These are phyloP conservation scores for Takifugu ocellatus DNA, from an alignment of 2,797 vertebrate species.

Conservation along the genomic window DNA sequence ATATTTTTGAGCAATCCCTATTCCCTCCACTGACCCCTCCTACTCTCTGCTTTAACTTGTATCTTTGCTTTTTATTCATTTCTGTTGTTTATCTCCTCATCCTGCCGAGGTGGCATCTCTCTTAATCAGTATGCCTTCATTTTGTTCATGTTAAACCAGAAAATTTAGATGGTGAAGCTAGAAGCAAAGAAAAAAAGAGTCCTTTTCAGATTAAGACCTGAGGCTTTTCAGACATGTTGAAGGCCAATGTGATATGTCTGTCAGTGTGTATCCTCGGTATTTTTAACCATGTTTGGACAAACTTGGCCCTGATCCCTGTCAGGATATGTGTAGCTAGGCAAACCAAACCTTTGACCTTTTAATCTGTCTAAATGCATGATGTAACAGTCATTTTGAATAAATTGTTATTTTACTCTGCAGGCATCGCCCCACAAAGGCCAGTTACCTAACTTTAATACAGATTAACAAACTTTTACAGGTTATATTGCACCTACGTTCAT, in stretches of 20 bases:
- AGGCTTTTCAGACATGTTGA: constrained; percentile 11
- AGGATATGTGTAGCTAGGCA: constrained; percentile 47
- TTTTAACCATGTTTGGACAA: constrained; percentile 73
- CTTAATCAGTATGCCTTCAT: constrained; percentile 11
- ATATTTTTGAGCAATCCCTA: constrained; percentile 45
- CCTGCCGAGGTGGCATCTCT: not conserved
- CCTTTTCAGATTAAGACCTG: constrained; percentile 21
- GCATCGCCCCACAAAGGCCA: constrained; percentile 45
- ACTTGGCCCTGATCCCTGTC: constrained; percentile 25
- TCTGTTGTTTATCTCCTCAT: constrained; percentile 13
- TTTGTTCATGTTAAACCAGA: constrained; percentile 12
- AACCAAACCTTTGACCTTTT: constrained; percentile 59
- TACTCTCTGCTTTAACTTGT: constrained; percentile 5
- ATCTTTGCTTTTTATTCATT: constrained; percentile 12
- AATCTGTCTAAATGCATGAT: constrained; percentile 68
- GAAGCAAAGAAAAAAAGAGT: constrained; percentile 28
- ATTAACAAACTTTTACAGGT: constrained; percentile 37
- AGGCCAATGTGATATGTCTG: constrained; percentile 22
- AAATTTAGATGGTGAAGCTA: not conserved
- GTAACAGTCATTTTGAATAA: constrained; percentile 59
- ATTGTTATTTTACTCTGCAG: constrained; percentile 51
- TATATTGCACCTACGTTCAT: constrained; percentile 16
- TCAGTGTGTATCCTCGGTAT: constrained; percentile 17
- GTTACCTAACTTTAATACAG: constrained; percentile 56
- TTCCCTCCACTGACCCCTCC: constrained; percentile 7